Base-by-base conservation (phyloP, 2,113 vertebrate genomes). In the Callionymus lyra region DNA sequence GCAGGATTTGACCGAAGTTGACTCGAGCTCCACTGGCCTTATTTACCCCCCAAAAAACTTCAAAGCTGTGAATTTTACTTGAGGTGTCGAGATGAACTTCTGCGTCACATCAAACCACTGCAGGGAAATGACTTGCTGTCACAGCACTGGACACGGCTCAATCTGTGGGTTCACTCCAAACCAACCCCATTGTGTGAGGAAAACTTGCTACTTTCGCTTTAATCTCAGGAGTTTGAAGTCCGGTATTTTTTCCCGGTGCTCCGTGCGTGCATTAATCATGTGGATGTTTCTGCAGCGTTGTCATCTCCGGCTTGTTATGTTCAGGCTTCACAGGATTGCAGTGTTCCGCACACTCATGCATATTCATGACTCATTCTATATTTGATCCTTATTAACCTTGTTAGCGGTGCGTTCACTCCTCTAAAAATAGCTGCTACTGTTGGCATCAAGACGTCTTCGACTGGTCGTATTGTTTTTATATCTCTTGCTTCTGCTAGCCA, bases 381-480 rank as follows among this genome's bases (percentile, higher is more conserved):
- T 70, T 59, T 73, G 47, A 65, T 62, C 59, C 65, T 50, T 58
- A 53, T 60, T 56, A 65, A 66, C 46, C 40, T 38, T 19, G 49
- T 64, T 43, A 38, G 16, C 13, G 47, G 12, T 31, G 16, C 21
- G 39, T 32, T 32, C 38, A 41, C 1, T 31, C 34, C 41, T 61
- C n/a, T 36, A 31, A 33, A 43, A 39, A 35, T 13, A 47, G 9
- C n/a, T 2, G 1, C 6, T 38, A 4, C 2, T 16, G 18, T 37
- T 51, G 21, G 46, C 33, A 6, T 33, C 17, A 5, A 13, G 50
- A 17, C 53, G 38, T 49, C 31, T 27, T 37, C 41, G 5, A 6
- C 1, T 21, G 1, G 21, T 10, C 4, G 15, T 32, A 12, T 45
- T 6, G 19, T 41, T 38, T 38, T 2, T 34, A 6, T 18, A 1